Conservation (phyloP, 2,797 vertebrate species). For the Poecilia picta region DNA sequence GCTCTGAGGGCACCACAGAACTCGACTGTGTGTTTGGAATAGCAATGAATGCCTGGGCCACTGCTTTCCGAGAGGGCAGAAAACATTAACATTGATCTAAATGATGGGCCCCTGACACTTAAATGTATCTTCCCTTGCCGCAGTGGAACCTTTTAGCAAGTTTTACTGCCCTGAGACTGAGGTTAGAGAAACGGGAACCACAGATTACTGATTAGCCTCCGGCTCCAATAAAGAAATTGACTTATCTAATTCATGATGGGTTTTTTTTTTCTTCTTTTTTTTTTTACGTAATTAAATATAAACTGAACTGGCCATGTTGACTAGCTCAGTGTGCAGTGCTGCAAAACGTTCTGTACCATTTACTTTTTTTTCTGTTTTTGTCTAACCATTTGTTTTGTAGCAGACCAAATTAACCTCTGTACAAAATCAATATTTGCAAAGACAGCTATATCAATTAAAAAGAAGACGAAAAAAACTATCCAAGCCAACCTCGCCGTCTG, state of each 20-base stretch:
- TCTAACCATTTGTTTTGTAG: not conserved
- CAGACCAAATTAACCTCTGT: not conserved
- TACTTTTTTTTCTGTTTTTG: not conserved
- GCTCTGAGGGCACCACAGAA: conserved; percentile 35
- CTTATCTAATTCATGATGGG: conserved; percentile 44
- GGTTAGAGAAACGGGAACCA: conserved; percentile 16
- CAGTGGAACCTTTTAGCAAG: conserved; percentile 17
- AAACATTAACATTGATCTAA: conserved; percentile 56
- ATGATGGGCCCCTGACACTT: conserved; percentile 22
- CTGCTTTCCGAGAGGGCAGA: conserved; percentile 34
- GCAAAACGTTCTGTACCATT: not conserved
- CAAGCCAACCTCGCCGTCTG: not conserved
- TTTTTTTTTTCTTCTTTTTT: conserved; percentile 25
- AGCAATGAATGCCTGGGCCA: conserved; percentile 32
- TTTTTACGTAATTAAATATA: conserved; percentile 38
- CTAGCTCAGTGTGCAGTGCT: conserved; percentile 6
- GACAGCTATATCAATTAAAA: not conserved
- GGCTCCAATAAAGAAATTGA: conserved; percentile 29
- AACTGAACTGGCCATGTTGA: conserved; percentile 21
- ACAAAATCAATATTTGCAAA: not conserved
- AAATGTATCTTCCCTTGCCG: conserved; percentile 28
- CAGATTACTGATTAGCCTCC: conserved; percentile 37
- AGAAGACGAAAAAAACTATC: not conserved
- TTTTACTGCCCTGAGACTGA: conserved; percentile 21
- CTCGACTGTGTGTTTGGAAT: conserved; percentile 56